Evolutionary conservation across 1,140 invertebrate genomes (phyloP).

Genomic region (Phymorhynchus buccinoides): DNA sequence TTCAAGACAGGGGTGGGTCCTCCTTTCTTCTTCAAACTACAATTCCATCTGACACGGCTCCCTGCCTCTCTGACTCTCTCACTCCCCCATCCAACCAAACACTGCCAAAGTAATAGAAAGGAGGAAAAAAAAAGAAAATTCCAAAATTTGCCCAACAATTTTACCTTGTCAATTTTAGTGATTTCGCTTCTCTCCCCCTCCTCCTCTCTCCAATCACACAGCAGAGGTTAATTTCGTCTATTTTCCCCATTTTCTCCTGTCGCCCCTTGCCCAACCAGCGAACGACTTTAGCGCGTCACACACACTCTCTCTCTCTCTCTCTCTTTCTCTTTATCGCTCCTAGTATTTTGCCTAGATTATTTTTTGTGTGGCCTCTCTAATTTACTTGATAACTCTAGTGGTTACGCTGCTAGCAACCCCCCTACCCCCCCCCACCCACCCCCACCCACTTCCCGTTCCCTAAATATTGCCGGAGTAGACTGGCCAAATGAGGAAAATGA

Average conservation of each 20-base stretch:
- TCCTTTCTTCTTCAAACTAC: background rate
- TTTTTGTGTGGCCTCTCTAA: constrained; percentile 32
- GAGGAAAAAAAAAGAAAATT: constrained; percentile 33
- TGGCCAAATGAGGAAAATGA: constrained; percentile 9
- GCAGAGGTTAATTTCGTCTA: constrained; percentile 38
- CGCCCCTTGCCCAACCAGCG: background rate
- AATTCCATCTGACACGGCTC: background rate
- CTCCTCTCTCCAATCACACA: too few relatives aligned
- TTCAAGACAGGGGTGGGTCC: too few relatives aligned
- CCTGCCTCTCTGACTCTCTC: too few relatives aligned
- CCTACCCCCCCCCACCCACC: too few relatives aligned
- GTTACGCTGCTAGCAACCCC: background rate
- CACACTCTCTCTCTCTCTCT: constrained; percentile 22
- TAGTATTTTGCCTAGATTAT: constrained; percentile 37
- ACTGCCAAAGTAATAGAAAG: constrained; percentile 27
- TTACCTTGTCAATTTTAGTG: constrained; percentile 41
- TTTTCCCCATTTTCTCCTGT: constrained; percentile 30
- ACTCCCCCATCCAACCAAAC: too few relatives aligned
- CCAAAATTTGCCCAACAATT: constrained; percentile 43
- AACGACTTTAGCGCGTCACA: background rate
- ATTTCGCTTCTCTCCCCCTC: too few relatives aligned
- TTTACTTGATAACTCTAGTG: constrained; percentile 26
- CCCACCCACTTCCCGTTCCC: too few relatives aligned
- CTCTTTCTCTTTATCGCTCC: constrained; percentile 14
- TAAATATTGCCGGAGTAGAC: constrained; percentile 7